Percentiles rank a stretch among this genome's conserved stretches.
These are phyloP conservation scores for Danio rerio DNA, from an alignment of 2,113 vertebrate genomes.

Conservation along the genomic window DNA sequence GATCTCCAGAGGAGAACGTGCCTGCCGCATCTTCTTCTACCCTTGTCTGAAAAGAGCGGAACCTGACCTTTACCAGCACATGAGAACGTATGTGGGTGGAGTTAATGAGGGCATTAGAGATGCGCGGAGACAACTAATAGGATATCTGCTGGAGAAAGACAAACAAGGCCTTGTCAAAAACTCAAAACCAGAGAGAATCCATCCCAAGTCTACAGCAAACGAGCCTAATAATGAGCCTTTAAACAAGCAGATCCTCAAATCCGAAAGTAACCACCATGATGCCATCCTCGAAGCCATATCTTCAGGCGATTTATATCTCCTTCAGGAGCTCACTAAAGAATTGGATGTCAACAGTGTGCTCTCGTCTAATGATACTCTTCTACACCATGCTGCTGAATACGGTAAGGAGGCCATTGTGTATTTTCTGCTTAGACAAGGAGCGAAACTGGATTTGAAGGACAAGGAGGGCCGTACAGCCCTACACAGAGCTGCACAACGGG, in stretches of 20 bases:
- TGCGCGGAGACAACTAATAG: conserved; percentile 78
- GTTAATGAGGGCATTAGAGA: conserved; percentile 74
- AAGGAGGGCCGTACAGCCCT: conserved; percentile 72
- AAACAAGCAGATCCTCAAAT: conserved; percentile 37
- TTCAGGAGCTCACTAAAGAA: conserved; percentile 65
- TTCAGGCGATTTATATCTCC: conserved; percentile 63
- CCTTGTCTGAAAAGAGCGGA: conserved; percentile 82
- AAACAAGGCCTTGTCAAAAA: conserved; percentile 57
- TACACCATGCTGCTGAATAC: conserved; percentile 75
- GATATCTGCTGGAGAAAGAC: conserved; percentile 82
- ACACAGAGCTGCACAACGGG: conserved; percentile 76
- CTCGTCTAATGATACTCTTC: conserved; percentile 69
- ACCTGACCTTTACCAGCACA: conserved; percentile 76
- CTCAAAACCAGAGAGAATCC: conserved; percentile 13
- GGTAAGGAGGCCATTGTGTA: conserved; percentile 67
- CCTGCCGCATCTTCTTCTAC: conserved; percentile 82
- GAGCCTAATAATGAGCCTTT: not conserved
- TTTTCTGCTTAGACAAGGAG: conserved; percentile 75
- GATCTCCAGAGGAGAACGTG: conserved; percentile 80
- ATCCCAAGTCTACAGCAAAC: conserved; percentile 29
- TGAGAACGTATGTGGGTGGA: conserved; percentile 72
- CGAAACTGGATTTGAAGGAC: conserved; percentile 71
- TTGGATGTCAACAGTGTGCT: conserved; percentile 62
- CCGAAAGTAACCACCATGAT: conserved; percentile 43
- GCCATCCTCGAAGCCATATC: conserved; percentile 61